These are phyloP conservation scores for Watsonalla cultraria DNA, from an alignment of 2,888 invertebrate genomes.

Conservation along the genomic window DNA sequence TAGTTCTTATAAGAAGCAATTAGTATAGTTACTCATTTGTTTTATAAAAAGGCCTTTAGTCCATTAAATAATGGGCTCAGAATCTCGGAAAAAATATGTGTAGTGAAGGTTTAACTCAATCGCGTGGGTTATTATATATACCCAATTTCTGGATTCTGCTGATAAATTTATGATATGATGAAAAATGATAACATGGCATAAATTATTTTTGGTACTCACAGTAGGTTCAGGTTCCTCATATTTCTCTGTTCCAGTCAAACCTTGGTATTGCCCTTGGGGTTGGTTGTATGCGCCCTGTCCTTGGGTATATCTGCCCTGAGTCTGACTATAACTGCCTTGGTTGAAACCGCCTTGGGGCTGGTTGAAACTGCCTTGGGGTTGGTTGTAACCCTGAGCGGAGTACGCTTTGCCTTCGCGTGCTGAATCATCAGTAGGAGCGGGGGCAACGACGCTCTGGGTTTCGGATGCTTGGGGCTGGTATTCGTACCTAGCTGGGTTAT, in stretches of 20 bases:
- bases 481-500: slow-evolving; percentile 8
- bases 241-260: slow-evolving; percentile 3
- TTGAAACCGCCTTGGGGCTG: slow-evolving; percentile 10
- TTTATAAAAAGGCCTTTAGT: no score
- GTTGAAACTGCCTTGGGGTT: slow-evolving; percentile 18
- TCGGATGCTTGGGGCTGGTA: slow-evolving; percentile 23
- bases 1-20: no score
- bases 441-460: slow-evolving; percentile 14
- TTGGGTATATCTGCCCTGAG: slow-evolving; percentile 13
- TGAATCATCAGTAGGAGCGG: slow-evolving; percentile 9
- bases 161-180: no score
- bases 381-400: slow-evolving; percentile 8
- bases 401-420: slow-evolving; percentile 37
- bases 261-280: slow-evolving; percentile 2
- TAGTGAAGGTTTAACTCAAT: no score
- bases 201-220: slow-evolving; percentile 35
- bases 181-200: no score
- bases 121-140: no score
- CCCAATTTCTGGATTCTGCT: no score
- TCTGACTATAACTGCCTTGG: slow-evolving; percentile 14
- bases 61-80: no score
- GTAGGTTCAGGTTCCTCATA: slow-evolving; percentile 59
- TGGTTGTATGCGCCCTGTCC: slow-evolving; percentile 6
- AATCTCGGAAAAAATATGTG: no score
- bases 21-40: no score